phyloP scores from a whole-genome alignment of 1,140 invertebrate species.

The Polyergus mexicanus region DNA sequence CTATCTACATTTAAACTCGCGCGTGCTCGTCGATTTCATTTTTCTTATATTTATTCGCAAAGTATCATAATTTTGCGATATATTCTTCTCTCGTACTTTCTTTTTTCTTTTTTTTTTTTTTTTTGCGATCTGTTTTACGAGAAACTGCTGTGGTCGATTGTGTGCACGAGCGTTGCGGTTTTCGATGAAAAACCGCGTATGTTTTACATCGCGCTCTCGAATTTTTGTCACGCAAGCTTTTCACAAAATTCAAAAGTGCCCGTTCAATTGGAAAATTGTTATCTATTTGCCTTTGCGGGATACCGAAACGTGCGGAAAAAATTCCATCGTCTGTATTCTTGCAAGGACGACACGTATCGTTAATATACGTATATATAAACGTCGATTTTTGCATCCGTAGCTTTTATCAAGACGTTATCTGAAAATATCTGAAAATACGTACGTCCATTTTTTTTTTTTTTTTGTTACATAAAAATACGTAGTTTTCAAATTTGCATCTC shows the following conservation, averaged over 20 bases:
- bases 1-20: neutral
- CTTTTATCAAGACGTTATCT: neutral
- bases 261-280: constrained; percentile 46
- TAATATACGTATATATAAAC: neutral
- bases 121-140: neutral
- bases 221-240: constrained; percentile 54
- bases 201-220: constrained; percentile 32
- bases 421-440: neutral
- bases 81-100: neutral
- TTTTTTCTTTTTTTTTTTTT: constrained; percentile 4
- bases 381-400: neutral
- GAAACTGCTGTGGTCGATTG: neutral
- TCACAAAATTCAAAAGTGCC: constrained; percentile 39
- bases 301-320: constrained; percentile 10
- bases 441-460: neutral
- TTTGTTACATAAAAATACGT: neutral
- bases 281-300: constrained; percentile 25
- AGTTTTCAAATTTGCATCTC: neutral
- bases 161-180: constrained; percentile 31
- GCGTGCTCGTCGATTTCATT: neutral
- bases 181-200: constrained; percentile 23
- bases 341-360: neutral
- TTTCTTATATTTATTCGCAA: neutral
- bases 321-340: constrained; percentile 31
- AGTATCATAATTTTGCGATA: neutral